phyloP scores from a whole-genome alignment of 2,797 vertebrate species.

The Lacerta viridis region DNA sequence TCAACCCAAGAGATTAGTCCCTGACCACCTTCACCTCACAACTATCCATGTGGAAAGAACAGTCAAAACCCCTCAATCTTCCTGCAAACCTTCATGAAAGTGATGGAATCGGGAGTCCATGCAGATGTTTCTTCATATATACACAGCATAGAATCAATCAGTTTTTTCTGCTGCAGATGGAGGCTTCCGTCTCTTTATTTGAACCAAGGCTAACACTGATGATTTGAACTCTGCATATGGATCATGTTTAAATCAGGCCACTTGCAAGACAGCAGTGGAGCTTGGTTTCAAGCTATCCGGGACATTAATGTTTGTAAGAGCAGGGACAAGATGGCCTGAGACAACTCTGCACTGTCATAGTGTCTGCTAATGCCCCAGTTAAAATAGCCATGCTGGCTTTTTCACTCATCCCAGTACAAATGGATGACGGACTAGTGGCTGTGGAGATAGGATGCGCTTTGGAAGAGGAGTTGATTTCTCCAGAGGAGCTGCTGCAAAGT shows the following conservation, averaged over 20 bases:
- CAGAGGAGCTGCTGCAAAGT: not conserved
- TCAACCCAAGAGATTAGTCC: not conserved
- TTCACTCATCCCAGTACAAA: not conserved
- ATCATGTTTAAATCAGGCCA: not conserved
- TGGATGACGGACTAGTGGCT: too few species aligned
- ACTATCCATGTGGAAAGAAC: not conserved
- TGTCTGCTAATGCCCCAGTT: not conserved
- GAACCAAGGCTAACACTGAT: too few species aligned
- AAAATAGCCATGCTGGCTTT: not conserved
- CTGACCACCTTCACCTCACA: not conserved
- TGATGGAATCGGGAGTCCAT: not conserved
- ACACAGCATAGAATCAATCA: not conserved
- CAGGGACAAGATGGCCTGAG: not conserved
- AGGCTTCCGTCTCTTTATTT: not conserved
- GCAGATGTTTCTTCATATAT: not conserved
- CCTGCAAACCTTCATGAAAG: conserved; percentile 8
- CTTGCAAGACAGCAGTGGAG: not conserved
- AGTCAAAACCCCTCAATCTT: not conserved
- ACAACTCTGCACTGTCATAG: too few species aligned
- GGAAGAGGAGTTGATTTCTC: not conserved
- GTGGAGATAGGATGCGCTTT: not conserved
- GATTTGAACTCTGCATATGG: too few species aligned
- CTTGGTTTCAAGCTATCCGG: too few species aligned
- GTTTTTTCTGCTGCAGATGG: conserved; percentile 2
- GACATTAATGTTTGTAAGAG: not conserved